phyloP scores from a whole-genome alignment of 2,113 vertebrate species.

The Odobenus rosmarus region DNA sequence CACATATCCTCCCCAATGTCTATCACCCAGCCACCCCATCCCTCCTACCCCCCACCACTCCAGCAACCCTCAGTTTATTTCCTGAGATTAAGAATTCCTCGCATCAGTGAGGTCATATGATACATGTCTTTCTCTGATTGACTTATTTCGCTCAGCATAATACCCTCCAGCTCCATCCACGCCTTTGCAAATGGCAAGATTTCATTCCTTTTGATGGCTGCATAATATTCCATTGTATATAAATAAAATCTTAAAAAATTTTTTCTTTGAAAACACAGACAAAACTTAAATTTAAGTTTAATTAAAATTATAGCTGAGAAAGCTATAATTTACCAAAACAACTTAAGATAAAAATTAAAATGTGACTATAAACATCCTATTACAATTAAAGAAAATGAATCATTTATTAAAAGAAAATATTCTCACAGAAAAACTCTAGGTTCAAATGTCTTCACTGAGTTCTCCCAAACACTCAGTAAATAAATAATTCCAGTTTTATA shows the following conservation, averaged over 20 bases:
- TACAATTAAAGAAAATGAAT: background rate
- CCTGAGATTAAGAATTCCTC: no score
- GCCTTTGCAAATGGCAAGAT: no score
- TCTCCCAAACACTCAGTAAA: background rate
- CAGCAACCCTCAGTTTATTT: no score
- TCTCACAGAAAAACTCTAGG: background rate
- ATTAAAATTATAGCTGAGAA: background rate
- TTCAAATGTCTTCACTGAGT: background rate
- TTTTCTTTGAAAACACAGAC: background rate
- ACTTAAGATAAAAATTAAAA: background rate
- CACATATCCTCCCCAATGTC: no score
- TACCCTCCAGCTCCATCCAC: no score
- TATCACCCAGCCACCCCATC: no score
- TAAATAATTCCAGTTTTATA: background rate
- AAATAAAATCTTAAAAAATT: background rate
- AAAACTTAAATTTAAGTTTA: background rate
- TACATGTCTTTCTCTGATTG: no score
- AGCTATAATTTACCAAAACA: background rate
- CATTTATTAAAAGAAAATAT: background rate
- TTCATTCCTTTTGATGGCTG: no score
- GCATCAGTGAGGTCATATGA: no score
- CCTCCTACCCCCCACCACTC: no score
- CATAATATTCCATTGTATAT: no score
- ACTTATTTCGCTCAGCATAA: no score
- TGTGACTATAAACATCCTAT: background rate